Base-by-base conservation (phyloP, 2,113 vertebrate genomes). In the Gavialis gangeticus region DNA sequence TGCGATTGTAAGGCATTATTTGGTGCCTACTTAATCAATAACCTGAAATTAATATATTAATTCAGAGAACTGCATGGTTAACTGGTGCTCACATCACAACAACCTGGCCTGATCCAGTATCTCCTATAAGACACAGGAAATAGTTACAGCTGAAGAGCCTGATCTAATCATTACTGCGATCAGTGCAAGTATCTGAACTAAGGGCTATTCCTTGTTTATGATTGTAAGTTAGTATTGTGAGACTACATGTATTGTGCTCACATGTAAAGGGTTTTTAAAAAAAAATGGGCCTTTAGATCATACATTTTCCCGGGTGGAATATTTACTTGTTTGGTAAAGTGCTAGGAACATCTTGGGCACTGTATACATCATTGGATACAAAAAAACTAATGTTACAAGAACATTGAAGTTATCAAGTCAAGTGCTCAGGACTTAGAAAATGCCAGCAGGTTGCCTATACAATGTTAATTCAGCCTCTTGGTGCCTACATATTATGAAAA, bases 51-150 rank as follows among this genome's bases (percentile, higher is more conserved):
- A 56, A 64, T 69, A 19, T 66, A 91, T 25, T 27, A 28, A 62
- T 77, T 86, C 13, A 83, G 82, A 85, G 46, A 91, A 91, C 58
- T 82, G 82, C 93, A 84, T 57, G n/a, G 27, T 82, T n/a, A 82
- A 67, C 46, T 13, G 13, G 84, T 27, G 80, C 46, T 27, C 46
- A 91, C 56, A 77, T 77, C 60, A 67, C 2, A 66, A 24, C 3
- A 80, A 34, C 59, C 37, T 77, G 37, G 54, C 59, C 37, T 77
- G 37, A 19, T 88, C 60, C 27, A 62, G 34, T 92, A 79, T 25
- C 18, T 93, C 85, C 85, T 54, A 54, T 37, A 79, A 46, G 58
- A 75, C 4, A 89, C 80, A 79, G 10, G 8, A 28, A 24, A 84
- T 71, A 86, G 37, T 80, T 75, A 56, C 46, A 0, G 0, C n/a